Base-by-base conservation (phyloP, 2,113 vertebrate genomes). In the Dipodomys merriami region DNA sequence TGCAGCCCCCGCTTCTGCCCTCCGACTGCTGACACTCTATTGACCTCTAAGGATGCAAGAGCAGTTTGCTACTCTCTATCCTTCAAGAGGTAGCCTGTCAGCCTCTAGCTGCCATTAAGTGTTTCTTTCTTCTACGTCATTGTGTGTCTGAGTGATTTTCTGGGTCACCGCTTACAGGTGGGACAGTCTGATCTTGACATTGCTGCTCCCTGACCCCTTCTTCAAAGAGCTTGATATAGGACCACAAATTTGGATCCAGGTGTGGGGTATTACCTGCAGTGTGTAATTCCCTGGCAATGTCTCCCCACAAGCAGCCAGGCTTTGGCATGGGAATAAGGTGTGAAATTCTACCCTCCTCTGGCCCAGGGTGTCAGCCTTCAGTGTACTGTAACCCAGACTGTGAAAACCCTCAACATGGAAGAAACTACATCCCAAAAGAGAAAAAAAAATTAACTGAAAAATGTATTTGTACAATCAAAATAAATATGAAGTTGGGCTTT, bases 401-500 rank as follows among this genome's bases (percentile, higher is more conserved):
- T 10, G 20, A 29, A 35, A 91, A 82, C 18, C 15, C 69, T 33
- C 10, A 6, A 23, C 39, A 72, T 3, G 7, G 22, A 77, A 93
- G 71, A 80, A 73, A 74, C 10, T 65, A 29, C 18, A 53, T 73
- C 86, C 87, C 65, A n/a, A 49, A 83, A 10, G 11, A 22, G 1
- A 49, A 18, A 2, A 4, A 0, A 30, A 11, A 22, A 23, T 90
- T 39, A 90, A 62, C 71, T 79, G 60, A 10, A 90, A 57, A 23
- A 85, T 33, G 2, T 74, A 67, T 74, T 65, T 94, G 35, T 62
- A 71, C 33, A 91, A 86, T 77, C 57, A 25, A 88, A 84, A 64
- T 9, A 90, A 60, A 67, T 16, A 83, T 46, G 13, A 1, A 13
- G 12, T 53, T 53, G 49, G 49, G 9, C 82, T 93, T 81, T 83